Percentiles rank a stretch among this genome's conserved stretches.
phyloP scores from a whole-genome alignment of 1,140 invertebrate species.

The Lysiphlebus fabarum region DNA sequence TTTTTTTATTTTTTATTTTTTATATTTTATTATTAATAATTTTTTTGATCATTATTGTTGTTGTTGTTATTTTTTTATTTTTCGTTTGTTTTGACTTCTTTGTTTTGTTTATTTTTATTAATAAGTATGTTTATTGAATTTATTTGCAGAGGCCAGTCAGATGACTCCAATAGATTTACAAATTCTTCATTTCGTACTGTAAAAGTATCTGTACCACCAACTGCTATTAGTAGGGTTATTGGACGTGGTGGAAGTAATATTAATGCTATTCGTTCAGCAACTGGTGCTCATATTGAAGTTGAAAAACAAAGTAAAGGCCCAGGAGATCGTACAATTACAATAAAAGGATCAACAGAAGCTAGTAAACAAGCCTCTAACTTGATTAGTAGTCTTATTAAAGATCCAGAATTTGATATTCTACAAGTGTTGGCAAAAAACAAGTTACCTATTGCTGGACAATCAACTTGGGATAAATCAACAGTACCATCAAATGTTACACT shows the following conservation, averaged over 20 bases:
- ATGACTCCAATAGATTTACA: constrained; percentile 51
- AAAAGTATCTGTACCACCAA: constrained; percentile 88
- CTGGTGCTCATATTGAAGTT: constrained; percentile 95
- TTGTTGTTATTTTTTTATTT: no score
- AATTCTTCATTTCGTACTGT: constrained; percentile 62
- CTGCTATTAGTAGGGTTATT: constrained; percentile 93
- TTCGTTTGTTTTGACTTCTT: no score
- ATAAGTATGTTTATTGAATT: constrained; percentile 1
- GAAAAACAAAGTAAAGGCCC: constrained; percentile 94
- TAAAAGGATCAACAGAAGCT: constrained; percentile 90
- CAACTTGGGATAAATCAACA: constrained; percentile 61
- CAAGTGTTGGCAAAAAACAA: constrained; percentile 76
- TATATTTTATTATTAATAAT: no score
- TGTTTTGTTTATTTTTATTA: not conserved
- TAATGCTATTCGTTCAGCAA: constrained; percentile 90
- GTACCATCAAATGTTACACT: constrained; percentile 38
- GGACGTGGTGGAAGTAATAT: constrained; percentile 95
- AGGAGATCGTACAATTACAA: constrained; percentile 90
- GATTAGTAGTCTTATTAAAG: constrained; percentile 84
- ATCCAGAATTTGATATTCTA: constrained; percentile 87
- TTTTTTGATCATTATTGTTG: no score
- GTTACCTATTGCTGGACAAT: constrained; percentile 51
- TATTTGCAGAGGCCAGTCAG: constrained; percentile 45
- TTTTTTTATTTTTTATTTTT: no score
- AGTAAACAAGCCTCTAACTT: constrained; percentile 85